These are phyloP conservation scores for Martes martes DNA, from an alignment of 2,113 vertebrate species.

Conservation along the genomic window DNA sequence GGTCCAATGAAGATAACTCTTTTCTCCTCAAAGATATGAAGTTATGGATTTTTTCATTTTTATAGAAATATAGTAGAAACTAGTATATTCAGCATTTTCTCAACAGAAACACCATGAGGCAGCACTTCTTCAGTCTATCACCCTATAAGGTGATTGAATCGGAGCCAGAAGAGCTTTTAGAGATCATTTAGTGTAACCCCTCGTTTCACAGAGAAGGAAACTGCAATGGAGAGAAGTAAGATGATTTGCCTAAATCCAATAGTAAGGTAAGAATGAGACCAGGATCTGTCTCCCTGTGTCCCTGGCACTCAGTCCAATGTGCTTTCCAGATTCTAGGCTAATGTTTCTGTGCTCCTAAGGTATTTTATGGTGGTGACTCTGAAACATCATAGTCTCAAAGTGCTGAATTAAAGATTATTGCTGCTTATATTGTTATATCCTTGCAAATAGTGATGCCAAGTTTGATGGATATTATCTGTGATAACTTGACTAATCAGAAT, in stretches of 20 bases:
- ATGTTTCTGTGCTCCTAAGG: neutral
- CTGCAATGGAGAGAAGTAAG: neutral
- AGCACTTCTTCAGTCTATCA: neutral
- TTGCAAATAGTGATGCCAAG: neutral
- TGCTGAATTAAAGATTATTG: neutral
- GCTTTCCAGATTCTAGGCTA: neutral
- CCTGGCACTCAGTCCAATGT: neutral
- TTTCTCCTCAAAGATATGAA: neutral
- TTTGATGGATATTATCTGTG: neutral
- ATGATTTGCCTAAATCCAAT: neutral
- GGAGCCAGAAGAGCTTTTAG: neutral
- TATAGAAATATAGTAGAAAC: neutral
- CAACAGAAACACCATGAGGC: neutral
- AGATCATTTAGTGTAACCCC: neutral
- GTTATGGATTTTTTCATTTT: constrained; percentile 2
- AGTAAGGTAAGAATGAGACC: neutral
- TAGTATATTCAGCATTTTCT: neutral
- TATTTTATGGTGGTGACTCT: neutral
- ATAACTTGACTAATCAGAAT: neutral
- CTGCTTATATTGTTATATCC: neutral
- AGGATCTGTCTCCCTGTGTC: neutral
- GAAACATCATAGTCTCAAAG: neutral
- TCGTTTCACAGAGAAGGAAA: neutral
- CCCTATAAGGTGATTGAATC: neutral
- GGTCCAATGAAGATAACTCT: neutral